Base-by-base conservation (phyloP, 1,140 invertebrate species). In the Zaprionus inermis region DNA sequence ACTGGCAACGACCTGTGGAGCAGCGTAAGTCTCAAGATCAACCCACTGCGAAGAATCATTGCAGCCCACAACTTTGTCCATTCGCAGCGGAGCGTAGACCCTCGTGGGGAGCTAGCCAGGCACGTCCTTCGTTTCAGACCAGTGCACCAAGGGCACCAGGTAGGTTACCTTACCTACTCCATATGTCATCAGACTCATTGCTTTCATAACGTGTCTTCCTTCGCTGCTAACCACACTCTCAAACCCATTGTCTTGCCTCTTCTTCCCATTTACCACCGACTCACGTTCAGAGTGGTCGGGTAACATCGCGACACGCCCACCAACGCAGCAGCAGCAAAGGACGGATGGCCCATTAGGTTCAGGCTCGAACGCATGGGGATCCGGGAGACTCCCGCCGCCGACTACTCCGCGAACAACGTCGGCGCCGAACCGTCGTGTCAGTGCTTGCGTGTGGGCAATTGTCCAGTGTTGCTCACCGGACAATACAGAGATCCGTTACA, bases 381-480 rank as follows among this genome's bases (percentile, higher is more conserved):
- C n/a, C n/a, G n/a, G n/a, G 24, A 28, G 24, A 5, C 24, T 14
- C 5, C 12, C 4, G 5, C 1, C 4, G 14, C 4, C 36, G 5
- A 1, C 0, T 12, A 12, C 36, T 5, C 14, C 2, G 18, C 38
- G 30, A 36, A 22, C 30, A 51, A 10, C 55, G 18, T 44, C 63
- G 12, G 9, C 38, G 4, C 18, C 46, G 20, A 74, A 92, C 49
- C 38, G 92, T 32, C 58, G 94, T 94, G 7, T 91, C 91, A 49
- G 44, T 67, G 83, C 91, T 32, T 96, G 95, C 81, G 93, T 95
- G 24, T 95, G 94, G 93, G 95, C 95, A 0, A 94, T 96, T 6
- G 92, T 96, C 11, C 94, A 94, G 22, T 96, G 96, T 80, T 96
- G 95, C 73, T 93, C 93, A 24, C 81, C 85, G 9, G 91, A 73